Percentiles rank a stretch among this genome's conserved stretches.
Conservation (phyloP, 2,113 vertebrate species). For the Amphiprion percula region DNA sequence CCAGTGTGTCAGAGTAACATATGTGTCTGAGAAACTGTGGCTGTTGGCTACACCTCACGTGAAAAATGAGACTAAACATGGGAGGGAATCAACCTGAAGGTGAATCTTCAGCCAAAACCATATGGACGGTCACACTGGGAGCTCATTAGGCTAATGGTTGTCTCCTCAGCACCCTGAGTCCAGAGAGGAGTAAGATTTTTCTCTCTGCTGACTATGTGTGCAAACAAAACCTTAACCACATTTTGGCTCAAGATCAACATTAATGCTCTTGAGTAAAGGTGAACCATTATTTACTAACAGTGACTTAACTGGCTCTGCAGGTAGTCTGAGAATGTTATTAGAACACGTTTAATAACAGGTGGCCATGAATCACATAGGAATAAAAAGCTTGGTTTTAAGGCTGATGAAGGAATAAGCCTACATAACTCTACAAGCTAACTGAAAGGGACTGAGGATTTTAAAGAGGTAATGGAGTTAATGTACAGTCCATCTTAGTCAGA, state of each 20-base stretch:
- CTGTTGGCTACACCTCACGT: slow-evolving; percentile 11
- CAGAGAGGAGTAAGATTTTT: slow-evolving; percentile 10
- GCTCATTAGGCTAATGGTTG: slow-evolving; percentile 48
- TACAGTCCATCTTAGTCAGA: slow-evolving; percentile 16
- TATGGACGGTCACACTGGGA: slow-evolving; percentile 13
- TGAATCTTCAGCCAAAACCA: slow-evolving; percentile 7
- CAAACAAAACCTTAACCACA: background rate
- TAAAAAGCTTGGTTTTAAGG: background rate
- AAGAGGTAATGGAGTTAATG: background rate
- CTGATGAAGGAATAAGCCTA: slow-evolving; percentile 3
- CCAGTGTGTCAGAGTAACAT: slow-evolving; percentile 35
- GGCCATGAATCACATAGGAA: background rate
- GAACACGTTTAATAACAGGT: background rate
- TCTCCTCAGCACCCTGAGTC: slow-evolving; percentile 6
- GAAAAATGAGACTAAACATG: slow-evolving; percentile 29
- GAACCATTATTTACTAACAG: background rate
- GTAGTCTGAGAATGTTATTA: background rate
- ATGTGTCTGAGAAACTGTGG: slow-evolving; percentile 17
- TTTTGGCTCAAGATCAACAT: background rate
- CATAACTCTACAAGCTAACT: background rate
- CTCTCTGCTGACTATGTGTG: slow-evolving; percentile 2
- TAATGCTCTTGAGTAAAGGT: background rate
- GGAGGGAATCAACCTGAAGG: background rate
- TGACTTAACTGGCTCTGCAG: background rate
- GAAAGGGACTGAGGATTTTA: background rate